These are phyloP conservation scores for Mus caroli DNA, from an alignment of 2,797 vertebrate species.

Conservation along the genomic window DNA sequence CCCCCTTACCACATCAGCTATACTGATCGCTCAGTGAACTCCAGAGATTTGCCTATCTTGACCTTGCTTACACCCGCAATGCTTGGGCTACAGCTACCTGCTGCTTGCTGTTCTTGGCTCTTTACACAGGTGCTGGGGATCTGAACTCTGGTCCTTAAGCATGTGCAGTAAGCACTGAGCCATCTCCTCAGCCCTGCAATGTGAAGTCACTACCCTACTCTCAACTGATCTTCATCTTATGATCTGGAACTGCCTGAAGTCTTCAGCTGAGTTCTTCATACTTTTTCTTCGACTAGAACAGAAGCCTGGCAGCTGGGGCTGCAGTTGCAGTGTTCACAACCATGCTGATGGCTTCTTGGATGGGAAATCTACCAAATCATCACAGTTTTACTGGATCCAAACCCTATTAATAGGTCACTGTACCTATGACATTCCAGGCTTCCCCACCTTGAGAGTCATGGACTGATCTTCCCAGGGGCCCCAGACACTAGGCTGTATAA, in stretches of 20 bases:
- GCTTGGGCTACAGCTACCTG: not conserved
- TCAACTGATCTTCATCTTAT: not conserved
- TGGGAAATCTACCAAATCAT: not conserved
- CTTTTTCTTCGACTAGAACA: not conserved
- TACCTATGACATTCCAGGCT: not conserved
- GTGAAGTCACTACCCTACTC: not conserved
- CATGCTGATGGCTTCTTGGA: not conserved
- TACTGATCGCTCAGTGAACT: not conserved
- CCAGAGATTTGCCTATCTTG: not conserved
- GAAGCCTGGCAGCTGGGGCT: not conserved
- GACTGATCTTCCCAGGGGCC: too few relatives aligned
- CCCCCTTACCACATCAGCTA: too few relatives aligned
- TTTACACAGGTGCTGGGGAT: not conserved
- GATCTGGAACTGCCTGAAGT: not conserved
- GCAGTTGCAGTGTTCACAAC: not conserved
- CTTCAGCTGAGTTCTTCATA: not conserved
- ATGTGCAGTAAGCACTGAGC: not conserved
- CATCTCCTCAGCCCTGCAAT: not conserved
- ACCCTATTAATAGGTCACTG: not conserved
- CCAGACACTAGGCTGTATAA: not conserved
- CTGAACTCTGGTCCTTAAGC: not conserved
- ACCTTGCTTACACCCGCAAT: not conserved
- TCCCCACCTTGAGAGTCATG: too few relatives aligned
- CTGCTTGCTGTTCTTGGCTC: not conserved
- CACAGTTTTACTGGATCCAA: not conserved